phyloP scores from a whole-genome alignment of 2,888 invertebrate genomes.

The Archaeoteleia sp. region DNA sequence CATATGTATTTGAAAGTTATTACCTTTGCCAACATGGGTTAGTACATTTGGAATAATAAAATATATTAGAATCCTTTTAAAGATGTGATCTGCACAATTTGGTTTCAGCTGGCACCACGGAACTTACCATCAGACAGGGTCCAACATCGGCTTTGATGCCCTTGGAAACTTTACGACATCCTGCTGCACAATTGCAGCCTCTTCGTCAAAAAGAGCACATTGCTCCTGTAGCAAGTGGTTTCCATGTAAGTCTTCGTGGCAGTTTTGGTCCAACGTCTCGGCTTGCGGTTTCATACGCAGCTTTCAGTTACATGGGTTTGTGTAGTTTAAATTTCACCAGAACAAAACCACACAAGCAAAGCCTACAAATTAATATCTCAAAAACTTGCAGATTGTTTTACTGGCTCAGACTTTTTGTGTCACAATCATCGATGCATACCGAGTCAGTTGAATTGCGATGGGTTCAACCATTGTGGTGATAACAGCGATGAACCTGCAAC shows the following conservation, averaged over 20 bases:
- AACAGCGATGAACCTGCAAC: constrained; percentile 81
- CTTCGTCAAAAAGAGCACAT: constrained; percentile 78
- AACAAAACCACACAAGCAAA: no score
- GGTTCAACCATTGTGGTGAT: constrained; percentile 86
- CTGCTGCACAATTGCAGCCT: constrained; percentile 72
- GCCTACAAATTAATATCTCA: no score
- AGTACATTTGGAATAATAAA: constrained; percentile 9
- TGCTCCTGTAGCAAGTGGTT: constrained; percentile 80
- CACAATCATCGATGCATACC: constrained; percentile 84
- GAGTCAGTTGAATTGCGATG: constrained; percentile 82
- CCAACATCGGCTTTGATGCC: constrained; percentile 80
- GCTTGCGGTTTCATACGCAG: constrained; percentile 82
- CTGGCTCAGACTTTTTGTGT: constrained; percentile 82
- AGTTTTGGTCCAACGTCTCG: constrained; percentile 80
- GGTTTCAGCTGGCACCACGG: constrained; percentile 77
- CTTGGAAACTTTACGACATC: constrained; percentile 78
- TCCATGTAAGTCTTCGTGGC: constrained; percentile 82
- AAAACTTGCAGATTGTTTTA: constrained; percentile 78
- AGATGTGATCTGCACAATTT: background rate
- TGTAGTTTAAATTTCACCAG: no score
- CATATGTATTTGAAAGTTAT: no score
- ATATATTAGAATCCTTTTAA: constrained; percentile 8
- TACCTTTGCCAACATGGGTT: constrained; percentile 78
- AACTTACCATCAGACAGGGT: constrained; percentile 81
- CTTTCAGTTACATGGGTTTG: constrained; percentile 83